Evolutionary conservation across 2,888 invertebrate species (phyloP), one percentile per base, ranked within the genome.

Genomic region (Ormyrus pomaceus): DNA sequence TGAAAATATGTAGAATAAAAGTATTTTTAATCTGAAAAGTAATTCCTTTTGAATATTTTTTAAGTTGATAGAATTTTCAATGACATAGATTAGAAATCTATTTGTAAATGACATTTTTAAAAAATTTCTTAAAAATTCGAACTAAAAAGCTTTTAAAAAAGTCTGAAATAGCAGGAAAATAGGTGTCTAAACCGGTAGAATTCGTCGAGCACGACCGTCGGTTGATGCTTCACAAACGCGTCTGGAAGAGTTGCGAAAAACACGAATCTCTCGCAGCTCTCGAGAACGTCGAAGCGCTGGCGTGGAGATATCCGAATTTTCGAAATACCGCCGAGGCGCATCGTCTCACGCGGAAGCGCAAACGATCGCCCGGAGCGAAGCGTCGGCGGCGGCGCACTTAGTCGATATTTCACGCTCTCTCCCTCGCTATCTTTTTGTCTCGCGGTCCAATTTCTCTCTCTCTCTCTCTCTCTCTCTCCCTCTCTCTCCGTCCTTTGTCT

Each of bases 401-500:
- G n/a, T 68, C 79, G 73, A 73, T 79, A 69, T 74, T 79, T 73
- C 62, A 73, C 55, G 78, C 61, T 55, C 50, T 48, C 62, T 55
- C 51, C 46, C 68, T 10, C 55, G 3, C 48, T 7, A 11, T 51
- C 46, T 53, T n/a, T 65, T n/a, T 64, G 8, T 48, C 55, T 58
- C 45, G 78, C 61, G 34, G 48, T 46, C 51, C 56, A 48, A 11
- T 46, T 11, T 55, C 50, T 48, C 62, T 55, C 51, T 53, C 68
- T 10, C 55, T 5, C 48, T 7, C 19, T 51, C 46, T 53, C 50
- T 65, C 50, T 64, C 3, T 34, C 55, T 58, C 45, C 6, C 74
- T 13, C 7, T 6, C 10, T 19, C 51, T 55, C 19, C n/a, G 48
- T 19, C n/a, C 69, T 46, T 71, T 61, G 71, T 73, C 73, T 55